Evolutionary conservation across 2,888 invertebrate species (phyloP).

Genomic region (Glyphotaelius pellucidus): DNA sequence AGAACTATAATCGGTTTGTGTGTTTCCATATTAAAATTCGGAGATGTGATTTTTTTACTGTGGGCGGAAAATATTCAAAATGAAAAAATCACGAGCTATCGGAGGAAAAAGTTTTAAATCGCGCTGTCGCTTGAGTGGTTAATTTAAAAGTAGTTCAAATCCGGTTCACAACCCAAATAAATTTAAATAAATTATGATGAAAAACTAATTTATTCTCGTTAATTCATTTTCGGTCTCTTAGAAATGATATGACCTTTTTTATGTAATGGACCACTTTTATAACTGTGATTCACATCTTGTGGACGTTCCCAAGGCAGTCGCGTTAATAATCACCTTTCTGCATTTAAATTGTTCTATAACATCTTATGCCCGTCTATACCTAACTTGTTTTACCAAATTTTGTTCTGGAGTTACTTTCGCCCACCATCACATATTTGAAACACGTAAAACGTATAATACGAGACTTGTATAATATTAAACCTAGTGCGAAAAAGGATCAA

Average conservation of each 20-base stretch:
- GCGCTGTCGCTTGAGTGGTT: too few species aligned
- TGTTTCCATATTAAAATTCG: too few species aligned
- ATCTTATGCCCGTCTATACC: not conserved
- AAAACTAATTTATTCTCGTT: too few species aligned
- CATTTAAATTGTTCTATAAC: conserved; percentile 22
- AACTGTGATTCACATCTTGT: not conserved
- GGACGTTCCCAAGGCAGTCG: conserved; percentile 14
- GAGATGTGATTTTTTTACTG: too few species aligned
- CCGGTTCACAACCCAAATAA: not conserved
- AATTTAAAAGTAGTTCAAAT: not conserved
- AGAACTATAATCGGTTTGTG: too few species aligned
- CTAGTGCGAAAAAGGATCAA: not conserved
- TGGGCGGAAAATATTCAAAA: too few species aligned
- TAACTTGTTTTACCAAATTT: not conserved
- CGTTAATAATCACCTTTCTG: not conserved
- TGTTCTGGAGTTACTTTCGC: not conserved
- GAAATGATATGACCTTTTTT: not conserved
- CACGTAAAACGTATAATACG: not conserved
- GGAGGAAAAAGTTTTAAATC: too few species aligned
- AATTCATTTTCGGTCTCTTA: not conserved
- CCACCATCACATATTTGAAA: not conserved
- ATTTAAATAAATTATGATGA: not conserved
- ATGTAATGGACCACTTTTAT: not conserved
- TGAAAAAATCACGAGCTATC: too few species aligned
- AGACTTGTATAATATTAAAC: not conserved